These are phyloP conservation scores for Acanthosoma haemorrhoidale DNA, from an alignment of 2,888 invertebrate species.

Conservation along the genomic window DNA sequence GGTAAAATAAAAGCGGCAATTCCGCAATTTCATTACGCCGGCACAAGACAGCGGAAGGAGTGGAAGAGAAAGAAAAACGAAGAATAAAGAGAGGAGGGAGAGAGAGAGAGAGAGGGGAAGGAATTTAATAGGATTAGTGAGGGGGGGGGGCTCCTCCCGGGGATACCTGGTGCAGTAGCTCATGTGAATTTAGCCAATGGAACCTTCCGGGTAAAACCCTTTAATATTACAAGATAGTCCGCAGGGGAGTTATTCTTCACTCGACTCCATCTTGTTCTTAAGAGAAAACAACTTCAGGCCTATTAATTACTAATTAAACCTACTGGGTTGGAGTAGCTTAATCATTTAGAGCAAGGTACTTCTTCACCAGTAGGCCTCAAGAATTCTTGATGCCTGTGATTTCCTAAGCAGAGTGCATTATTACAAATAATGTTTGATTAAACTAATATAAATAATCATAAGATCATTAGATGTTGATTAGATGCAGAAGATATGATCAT, in stretches of 20 bases:
- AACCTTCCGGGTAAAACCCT: not conserved
- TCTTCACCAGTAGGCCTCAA: too few relatives aligned
- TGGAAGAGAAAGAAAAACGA: conserved; percentile 12
- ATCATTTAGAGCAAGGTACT: too few relatives aligned
- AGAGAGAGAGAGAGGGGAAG: too few relatives aligned
- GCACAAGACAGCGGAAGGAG: not conserved
- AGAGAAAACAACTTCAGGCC: not conserved
- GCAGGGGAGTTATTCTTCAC: conserved; percentile 1
- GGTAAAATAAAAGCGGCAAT: conserved; percentile 16
- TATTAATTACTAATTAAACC: not conserved
- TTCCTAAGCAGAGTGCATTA: too few relatives aligned
- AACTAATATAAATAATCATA: too few relatives aligned
- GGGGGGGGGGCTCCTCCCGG: not conserved
- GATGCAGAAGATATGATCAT: too few relatives aligned
- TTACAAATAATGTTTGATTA: too few relatives aligned
- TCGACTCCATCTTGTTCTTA: not conserved
- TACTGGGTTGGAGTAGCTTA: too few relatives aligned
- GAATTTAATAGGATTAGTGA: conserved; percentile 23
- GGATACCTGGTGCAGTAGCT: not conserved
- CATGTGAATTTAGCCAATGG: conserved; percentile 9
- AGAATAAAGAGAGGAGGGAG: conserved; percentile 1
- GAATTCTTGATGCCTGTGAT: too few relatives aligned
- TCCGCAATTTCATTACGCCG: conserved; percentile 20
- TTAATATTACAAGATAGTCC: conserved; percentile 8
- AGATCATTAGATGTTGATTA: too few relatives aligned